Evolutionary conservation across 2,888 invertebrate species (phyloP), one percentile per base, ranked within the genome.

Genomic region (Eristalis arbustorum): DNA sequence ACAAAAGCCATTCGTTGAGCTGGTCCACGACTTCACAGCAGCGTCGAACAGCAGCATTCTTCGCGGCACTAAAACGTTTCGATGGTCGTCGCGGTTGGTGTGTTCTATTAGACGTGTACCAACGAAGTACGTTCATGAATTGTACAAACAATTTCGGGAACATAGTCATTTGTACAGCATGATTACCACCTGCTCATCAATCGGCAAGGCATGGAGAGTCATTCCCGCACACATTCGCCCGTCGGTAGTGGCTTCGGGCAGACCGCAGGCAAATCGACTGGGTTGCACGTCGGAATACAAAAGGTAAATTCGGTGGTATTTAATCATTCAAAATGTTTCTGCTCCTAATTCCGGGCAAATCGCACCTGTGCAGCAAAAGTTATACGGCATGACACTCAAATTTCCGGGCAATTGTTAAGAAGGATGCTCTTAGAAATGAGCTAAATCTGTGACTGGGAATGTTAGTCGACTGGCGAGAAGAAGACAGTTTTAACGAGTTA

Each of bases 161-260:
- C 75, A 81, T 42, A 40, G 61, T 18, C 78, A 71, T 42, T 69
- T 73, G n/a, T 63, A 40, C 8, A 71, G 84, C 22, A 82, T 82
- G n/a, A 23, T 31, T 34, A 66, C 1, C 6, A 69, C 68, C 22
- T 87, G 63, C 42, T 40, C 75, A 3, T 34, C 64, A 34, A 79
- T 81, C 34, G 81, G 80, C 5, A 73, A 82, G 28, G 25, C n/a
- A 8, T 84, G 84, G 84, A 78, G 78, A 25, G 64, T 71, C 56
- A 88, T 84, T 74, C 85, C 88, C 8, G 72, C 88, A 25, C 84
- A 76, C 8, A 31, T 31, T 23, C 67, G n/a, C 83, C 4, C 88
- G 87, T 3, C 80, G 81, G 67, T 75, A 80, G 87, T 11, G 85
- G 83, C 42, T 40, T 83, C 23, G 79, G 88, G 79, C 76, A 37